A percentile compares a stretch with the other conserved stretches of the same genome.
These are phyloP conservation scores for Notarius quadriscutis DNA, from an alignment of 2,113 vertebrate species.

Conservation along the genomic window DNA sequence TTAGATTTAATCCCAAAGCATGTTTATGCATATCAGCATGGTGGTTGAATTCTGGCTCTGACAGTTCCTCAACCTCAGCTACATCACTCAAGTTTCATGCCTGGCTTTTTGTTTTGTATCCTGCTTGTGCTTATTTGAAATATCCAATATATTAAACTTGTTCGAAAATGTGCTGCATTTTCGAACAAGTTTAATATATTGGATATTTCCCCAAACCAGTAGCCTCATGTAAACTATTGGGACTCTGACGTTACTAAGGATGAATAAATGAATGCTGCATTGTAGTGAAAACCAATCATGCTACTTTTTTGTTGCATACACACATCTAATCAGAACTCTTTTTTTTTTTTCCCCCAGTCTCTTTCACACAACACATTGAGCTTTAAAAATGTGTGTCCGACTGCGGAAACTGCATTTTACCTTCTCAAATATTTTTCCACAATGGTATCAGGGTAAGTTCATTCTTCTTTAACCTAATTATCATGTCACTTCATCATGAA, in stretches of 20 bases:
- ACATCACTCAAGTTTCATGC: background rate
- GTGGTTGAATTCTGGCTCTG: background rate
- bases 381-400: background rate
- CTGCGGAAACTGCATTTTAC: background rate
- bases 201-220: background rate
- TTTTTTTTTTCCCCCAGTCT: background rate
- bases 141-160: no score
- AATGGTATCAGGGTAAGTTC: background rate
- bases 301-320: background rate
- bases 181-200: no score
- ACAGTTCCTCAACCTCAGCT: background rate
- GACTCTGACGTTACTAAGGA: background rate
- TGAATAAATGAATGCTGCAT: background rate
- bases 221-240: background rate
- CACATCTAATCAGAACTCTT: background rate
- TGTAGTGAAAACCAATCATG: background rate
- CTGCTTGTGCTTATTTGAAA: background rate
- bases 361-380: background rate
- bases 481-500: constrained; percentile 2
- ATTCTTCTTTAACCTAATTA: constrained; percentile 24
- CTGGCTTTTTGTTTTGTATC: background rate
- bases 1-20: background rate
- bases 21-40: background rate
- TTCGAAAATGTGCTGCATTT: background rate
- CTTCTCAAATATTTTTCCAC: constrained; percentile 3